These are phyloP conservation scores for Hycleus cichorii DNA, from an alignment of 1,140 invertebrate species.

Conservation along the genomic window DNA sequence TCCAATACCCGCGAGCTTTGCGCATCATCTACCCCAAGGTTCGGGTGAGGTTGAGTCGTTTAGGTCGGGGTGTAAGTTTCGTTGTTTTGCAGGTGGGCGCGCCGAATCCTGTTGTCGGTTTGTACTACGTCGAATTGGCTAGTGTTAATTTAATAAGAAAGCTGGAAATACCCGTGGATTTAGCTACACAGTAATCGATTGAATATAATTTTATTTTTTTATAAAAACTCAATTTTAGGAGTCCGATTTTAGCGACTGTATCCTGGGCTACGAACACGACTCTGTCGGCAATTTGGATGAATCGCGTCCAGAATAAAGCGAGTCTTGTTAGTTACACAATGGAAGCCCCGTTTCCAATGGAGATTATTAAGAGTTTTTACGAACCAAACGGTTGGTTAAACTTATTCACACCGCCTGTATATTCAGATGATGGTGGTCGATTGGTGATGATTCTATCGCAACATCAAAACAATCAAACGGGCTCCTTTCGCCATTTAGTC, in stretches of 20 bases:
- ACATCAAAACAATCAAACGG: constrained; percentile 46
- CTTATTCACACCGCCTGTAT: constrained; percentile 50
- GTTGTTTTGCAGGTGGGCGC: constrained; percentile 33
- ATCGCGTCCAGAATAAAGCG: constrained; percentile 69
- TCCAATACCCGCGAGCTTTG: constrained; percentile 60
- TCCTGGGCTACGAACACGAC: constrained; percentile 66
- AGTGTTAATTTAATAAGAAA: constrained; percentile 25
- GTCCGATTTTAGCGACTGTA: constrained; percentile 63
- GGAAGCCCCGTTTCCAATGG: background rate
- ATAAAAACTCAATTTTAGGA: constrained; percentile 18
- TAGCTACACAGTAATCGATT: background rate
- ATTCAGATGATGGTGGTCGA: constrained; percentile 46
- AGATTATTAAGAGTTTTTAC: constrained; percentile 31
- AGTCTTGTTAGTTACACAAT: constrained; percentile 28
- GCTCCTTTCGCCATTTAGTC: constrained; percentile 60
- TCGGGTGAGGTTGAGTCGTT: no score
- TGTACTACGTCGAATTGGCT: constrained; percentile 59
- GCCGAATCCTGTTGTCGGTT: constrained; percentile 64
- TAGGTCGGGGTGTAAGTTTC: background rate
- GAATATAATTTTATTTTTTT: background rate
- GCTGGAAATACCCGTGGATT: constrained; percentile 10
- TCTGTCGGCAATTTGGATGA: constrained; percentile 74
- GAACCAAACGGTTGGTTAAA: constrained; percentile 66
- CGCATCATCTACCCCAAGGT: constrained; percentile 85
- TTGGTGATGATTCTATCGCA: constrained; percentile 50